Evolutionary conservation across 1,140 invertebrate species (phyloP), one percentile per base, ranked within the genome.

Genomic region (Zaprionus gabonicus): DNA sequence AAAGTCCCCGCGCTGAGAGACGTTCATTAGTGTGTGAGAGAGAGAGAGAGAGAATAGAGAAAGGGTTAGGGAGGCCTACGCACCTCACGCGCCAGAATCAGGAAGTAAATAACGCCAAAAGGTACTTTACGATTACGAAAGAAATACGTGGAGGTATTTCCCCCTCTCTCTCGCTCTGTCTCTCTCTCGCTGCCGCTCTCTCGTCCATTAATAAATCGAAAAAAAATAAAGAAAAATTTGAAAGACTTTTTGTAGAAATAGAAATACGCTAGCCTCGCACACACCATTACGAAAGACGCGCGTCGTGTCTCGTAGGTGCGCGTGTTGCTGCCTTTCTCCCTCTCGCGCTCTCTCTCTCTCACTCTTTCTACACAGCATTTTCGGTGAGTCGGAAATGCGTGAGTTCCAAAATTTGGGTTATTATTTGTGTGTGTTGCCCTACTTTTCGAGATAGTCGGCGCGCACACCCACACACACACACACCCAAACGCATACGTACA

Each of bases 361-460:
- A 27, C 25, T 55, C 20, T 15, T 36, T n/a, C 9, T 41, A 17
- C 7, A 36, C 20, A 4, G 31, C 15, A 49, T 49, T 55, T 38
- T 57, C 7, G 55, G 49, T 55, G 76, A 71, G 76, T 74, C 80
- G 66, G 75, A 88, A 90, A 81, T 88, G 84, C 84, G 84, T 84
- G 84, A 73, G 81, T 72, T 80, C 82, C 68, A 75, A 75, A 88
- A 81, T 90, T 88, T 90, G 71, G 85, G 85, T 90, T 88, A 88
- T 69, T 84, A 66, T 81, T 73, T 77, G 74, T 83, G 66, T 73
- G 56, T 81, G 81, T 71, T 82, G 83, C 78, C 84, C 84, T 88
- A 88, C 74, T 90, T 88, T 88, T 53, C 64, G 71, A 78, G 73
- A 76, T 90, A 88, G 65, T 51, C 44, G 31, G 25, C 51, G 53